A percentile compares a stretch with the other conserved stretches of the same genome.
Evolutionary conservation across 2,113 vertebrate genomes (phyloP).

Genomic region (Myotis lucifugus): DNA sequence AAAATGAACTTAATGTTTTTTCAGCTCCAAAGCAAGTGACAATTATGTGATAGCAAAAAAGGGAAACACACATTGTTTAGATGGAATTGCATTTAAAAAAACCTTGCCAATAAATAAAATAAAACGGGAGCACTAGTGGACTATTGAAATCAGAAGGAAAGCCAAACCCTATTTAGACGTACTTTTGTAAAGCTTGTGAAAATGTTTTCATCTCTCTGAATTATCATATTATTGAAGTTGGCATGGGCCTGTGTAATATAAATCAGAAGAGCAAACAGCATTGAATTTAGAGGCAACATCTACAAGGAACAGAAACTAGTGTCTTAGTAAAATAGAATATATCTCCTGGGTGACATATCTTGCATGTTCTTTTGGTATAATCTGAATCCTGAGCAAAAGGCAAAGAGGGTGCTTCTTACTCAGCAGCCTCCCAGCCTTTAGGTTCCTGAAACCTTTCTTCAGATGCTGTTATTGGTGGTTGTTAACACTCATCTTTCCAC

Average conservation of each 20-base stretch:
- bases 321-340: neutral
- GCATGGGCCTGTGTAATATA: neutral
- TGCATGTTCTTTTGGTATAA: neutral
- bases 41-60: neutral
- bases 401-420: neutral
- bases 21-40: neutral
- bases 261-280: neutral
- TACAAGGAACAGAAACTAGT: neutral
- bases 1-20: constrained; percentile 1
- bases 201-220: neutral
- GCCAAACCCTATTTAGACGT: neutral
- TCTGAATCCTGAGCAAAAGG: neutral
- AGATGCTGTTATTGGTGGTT: neutral
- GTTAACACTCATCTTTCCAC: neutral
- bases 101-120: neutral
- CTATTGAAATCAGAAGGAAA: neutral
- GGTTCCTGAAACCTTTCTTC: neutral
- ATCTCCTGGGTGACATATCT: neutral
- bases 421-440: neutral
- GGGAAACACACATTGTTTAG: neutral
- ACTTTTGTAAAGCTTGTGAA: neutral
- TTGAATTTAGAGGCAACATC: neutral
- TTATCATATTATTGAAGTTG: neutral
- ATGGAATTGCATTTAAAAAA: neutral
- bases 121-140: neutral